Base-by-base conservation (phyloP, 2,888 invertebrate genomes). In the Morinoia aosen region DNA sequence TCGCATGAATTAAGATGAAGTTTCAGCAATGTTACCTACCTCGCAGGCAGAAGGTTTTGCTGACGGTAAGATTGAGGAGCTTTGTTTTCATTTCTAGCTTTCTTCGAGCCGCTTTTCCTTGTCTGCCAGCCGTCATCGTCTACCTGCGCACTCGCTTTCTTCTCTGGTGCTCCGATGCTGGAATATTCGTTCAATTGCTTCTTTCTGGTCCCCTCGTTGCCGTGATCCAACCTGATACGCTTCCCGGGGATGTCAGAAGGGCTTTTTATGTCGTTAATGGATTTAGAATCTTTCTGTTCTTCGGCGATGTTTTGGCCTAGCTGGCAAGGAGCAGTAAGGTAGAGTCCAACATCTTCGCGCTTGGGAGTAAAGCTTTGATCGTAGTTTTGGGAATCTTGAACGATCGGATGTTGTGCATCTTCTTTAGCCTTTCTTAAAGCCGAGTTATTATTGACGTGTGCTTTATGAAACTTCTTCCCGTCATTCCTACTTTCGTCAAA, bases 81-180 rank as follows among this genome's bases (percentile, higher is more conserved):
- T 56, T 33, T 33, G 33, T 48, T 57, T 57, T 93, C 93, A 57
- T 57, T 93, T 57, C 57, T 93, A n/a, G 56, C 7, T 57, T 33
- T 56, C 57, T 33, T 93, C 10, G 93, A 39, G 11, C 58, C 25
- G 33, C n/a, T 57, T 16, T 57, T 93, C 19, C 93, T 57, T 0
- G 93, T 93, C 40, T 93, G 57, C 57, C 93, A 56, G 56, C 93
- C 93, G 19, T 90, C 90, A 57, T 93, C 33, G 58, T 57, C 90
- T 16, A 90, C 33, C 7, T 25, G 25, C 25, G 76, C 3, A 25
- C 25, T 76, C 2, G 2, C 25, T 7, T 76, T 76, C 33, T 76
- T 33, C 76, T 25, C 76, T 19, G 25, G 16, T 8, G 19, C 76
- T 16, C 2, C 33, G 76, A 33, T 33, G 76, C 8, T 16, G 25